Base-by-base conservation (phyloP, 2,888 invertebrate species). In the Drosophila borealis region DNA sequence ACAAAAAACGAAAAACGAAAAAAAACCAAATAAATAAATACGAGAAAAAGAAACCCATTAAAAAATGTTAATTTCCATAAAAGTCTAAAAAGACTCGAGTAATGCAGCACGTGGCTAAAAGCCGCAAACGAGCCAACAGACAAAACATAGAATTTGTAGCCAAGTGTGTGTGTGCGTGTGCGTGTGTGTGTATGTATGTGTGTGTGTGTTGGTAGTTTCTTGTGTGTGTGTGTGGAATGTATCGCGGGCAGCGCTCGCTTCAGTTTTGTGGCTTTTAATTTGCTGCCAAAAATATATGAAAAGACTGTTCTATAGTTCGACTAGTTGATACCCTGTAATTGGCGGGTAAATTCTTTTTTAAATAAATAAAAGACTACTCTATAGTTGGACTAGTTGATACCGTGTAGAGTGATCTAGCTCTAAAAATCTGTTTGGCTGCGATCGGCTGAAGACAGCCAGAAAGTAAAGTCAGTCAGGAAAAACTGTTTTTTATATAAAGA, bases 51-150 rank as follows among this genome's bases (percentile, higher is more conserved):
- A 82, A 85, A 68, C 56, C 78, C 70, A 82, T 82, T 82, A 85
- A 85, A 81, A 82, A 80, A 80, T 85, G 80, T 82, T 82, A 78
- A 82, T 82, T 85, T 82, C 78, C 80, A 85, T 78, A 75, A 85
- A 78, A 64, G 72, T 49, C 59, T 34, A 63, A 76, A 64, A 73
- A 44, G 49, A 21, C 49, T 60, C 36, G 41, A 33, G 34, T 55
- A 60, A 68, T 41, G 59, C 37, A 73, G 82, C 82, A 82, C 86
- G 82, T 82, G 82, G 83, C 78, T 63, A 78, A 80, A 71, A 85
- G 78, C 72, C 78, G 48, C 75, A 70, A 80, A 77, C 50, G 19
- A 36, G 41, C 61, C 51, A 70, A 55, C 44, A 62, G 46, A 72
- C 53, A 57, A 76, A 64, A 56, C 42, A 41, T 49, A 55, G 55